Evolutionary conservation across 2,888 invertebrate species (phyloP).

Genomic region (Dolomedes plantarius): DNA sequence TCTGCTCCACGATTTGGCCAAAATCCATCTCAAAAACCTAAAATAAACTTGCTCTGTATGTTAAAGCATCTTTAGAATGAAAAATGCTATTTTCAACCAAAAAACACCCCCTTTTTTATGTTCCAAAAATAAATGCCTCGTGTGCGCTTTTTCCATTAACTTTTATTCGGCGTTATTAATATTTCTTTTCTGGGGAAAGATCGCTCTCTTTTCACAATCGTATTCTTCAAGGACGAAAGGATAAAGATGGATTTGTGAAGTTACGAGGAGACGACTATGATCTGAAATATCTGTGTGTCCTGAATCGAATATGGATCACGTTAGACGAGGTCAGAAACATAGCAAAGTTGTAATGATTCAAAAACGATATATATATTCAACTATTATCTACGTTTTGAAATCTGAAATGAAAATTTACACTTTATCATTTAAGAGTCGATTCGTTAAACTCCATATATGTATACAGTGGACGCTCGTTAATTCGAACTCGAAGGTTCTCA

Average conservation of each 20-base stretch:
- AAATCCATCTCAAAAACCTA: neutral
- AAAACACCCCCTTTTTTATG: neutral
- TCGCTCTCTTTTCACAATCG: neutral
- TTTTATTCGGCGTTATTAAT: neutral
- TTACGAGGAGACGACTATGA: too few relatives aligned
- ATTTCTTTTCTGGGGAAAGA: neutral
- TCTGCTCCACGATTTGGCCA: neutral
- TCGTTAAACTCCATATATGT: too few relatives aligned
- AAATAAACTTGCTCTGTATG: neutral
- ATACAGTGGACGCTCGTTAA: too few relatives aligned
- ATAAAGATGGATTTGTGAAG: neutral
- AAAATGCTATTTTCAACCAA: constrained; percentile 9
- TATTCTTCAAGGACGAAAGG: neutral
- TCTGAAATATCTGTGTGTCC: too few relatives aligned
- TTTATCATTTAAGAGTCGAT: too few relatives aligned
- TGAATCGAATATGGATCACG: too few relatives aligned
- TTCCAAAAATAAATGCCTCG: neutral
- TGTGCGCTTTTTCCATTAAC: neutral
- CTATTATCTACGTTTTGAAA: too few relatives aligned
- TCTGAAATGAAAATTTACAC: too few relatives aligned
- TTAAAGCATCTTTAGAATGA: constrained; percentile 9
- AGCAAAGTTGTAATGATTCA: too few relatives aligned
- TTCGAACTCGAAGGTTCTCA: too few relatives aligned
- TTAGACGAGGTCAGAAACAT: too few relatives aligned
- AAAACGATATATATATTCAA: too few relatives aligned